Evolutionary conservation across 2,888 invertebrate genomes (phyloP), one percentile per base, ranked within the genome.

Genomic region (Argyresthia goedartella): DNA sequence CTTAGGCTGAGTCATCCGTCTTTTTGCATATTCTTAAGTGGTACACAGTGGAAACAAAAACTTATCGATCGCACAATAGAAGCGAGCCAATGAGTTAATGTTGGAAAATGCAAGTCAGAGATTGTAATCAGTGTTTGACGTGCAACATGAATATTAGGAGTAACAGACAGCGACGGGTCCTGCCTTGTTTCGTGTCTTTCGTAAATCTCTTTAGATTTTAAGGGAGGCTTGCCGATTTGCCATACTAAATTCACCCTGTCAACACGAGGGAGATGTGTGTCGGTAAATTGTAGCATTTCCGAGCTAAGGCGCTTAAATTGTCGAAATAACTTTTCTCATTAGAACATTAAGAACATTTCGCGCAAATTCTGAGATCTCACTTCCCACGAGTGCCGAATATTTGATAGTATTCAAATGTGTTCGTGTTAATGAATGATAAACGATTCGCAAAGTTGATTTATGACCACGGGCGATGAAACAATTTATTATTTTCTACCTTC

Each of bases 11-110:
- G 57, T 73, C 73, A 75, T 68, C 63, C 56, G 63, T 64, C 66
- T 70, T 74, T 76, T 75, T 72, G 72, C 74, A 70, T 71, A 63
- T 63, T 60, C 66, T 61, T 62, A 13, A 57, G 54, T 51, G 51
- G 51, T 50, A 51, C 46, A 52, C 49, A 52, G 35, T 53, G 57
- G 54, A 56, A 61, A 63, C 60, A 57, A 63, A 62, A 61, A 60
- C 54, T 54, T 58, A 63, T 66, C 58, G 60, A 63, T 65, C 59
- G 53, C 53, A 44, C 41, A 59, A 58, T 61, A 60, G 57, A 64
- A 63, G 61, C 61, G 56, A 54, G 59, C 59, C 60, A 64, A 66
- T 65, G 66, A 63, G 57, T 60, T 58, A 54, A 56, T 57, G 53
- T 54, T 44, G 51, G 56, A 57, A 57, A 55, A 56, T 53, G 64